phyloP scores from a whole-genome alignment of 2,113 vertebrate genomes.

The human region GRCh38 chr12:132202001-132202500 shows the following conservation, averaged over 20 bases:
- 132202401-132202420: neutral
- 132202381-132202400: neutral
- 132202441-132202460: no score
- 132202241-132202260: neutral
- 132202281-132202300: neutral
- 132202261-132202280: neutral
- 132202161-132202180: neutral
- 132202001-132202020: neutral
- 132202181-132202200: neutral
- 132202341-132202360: neutral
- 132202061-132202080: neutral
- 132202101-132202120: neutral
- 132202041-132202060: neutral
- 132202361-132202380: neutral
- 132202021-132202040: neutral
- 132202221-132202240: neutral
- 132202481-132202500: no score
- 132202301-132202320: neutral
- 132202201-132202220: neutral
- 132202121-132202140: neutral
- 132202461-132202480: no score
- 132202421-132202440: no score
- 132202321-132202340: neutral
- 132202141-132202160: neutral
- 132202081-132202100: neutral